phyloP scores from a whole-genome alignment of 2,888 invertebrate species.

The Cantharis rustica region DNA sequence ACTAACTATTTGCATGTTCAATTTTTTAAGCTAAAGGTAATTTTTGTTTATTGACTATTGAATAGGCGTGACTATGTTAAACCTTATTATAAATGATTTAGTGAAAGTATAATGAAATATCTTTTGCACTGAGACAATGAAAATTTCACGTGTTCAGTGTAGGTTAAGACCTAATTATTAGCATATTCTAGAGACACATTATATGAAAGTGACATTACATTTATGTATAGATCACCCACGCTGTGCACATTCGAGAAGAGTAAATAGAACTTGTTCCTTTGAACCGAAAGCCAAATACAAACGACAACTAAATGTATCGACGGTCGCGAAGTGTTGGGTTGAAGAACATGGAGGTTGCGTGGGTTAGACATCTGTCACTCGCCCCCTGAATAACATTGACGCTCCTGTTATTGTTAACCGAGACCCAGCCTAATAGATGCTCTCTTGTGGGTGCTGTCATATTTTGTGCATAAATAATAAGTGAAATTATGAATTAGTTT shows the following conservation, averaged over 20 bases:
- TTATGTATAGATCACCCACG: background rate
- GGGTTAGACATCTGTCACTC: conserved; percentile 33
- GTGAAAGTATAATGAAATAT: background rate
- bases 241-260: background rate
- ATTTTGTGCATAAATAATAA: conserved; percentile 12
- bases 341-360: conserved; percentile 30
- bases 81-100: background rate
- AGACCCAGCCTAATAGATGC: conserved; percentile 30
- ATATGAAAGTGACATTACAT: background rate
- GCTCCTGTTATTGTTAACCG: conserved; percentile 36
- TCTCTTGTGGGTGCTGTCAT: conserved; percentile 34
- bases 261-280: conserved; percentile 8
- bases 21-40: background rate
- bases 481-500: background rate
- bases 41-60: background rate
- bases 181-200: background rate
- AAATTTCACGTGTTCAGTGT: background rate
- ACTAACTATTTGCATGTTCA: background rate
- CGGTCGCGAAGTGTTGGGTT: conserved; percentile 30
- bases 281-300: background rate
- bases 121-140: background rate
- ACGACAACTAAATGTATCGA: background rate
- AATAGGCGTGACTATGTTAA: background rate
- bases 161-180: background rate
- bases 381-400: conserved; percentile 35